Evolutionary conservation across 2,888 invertebrate species (phyloP), one percentile per base, ranked within the genome.

Genomic region (Lobophora halterata): DNA sequence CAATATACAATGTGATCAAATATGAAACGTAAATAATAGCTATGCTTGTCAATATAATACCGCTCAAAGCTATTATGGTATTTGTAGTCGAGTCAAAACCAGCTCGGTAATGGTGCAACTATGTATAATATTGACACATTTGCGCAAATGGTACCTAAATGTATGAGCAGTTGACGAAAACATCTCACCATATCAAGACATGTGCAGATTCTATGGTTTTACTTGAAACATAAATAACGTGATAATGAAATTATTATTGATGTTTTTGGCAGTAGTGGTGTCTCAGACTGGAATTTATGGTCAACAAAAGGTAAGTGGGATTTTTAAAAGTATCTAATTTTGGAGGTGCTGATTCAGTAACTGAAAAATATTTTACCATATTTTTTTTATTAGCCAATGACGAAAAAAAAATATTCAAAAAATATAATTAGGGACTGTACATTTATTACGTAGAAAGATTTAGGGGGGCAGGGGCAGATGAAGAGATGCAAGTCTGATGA

Each of bases 281-380:
- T 52, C 48, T 17, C 37, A 41, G n/a, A 35, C 37, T 5, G 40
- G 19, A n/a, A 35, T 35, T 17, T 41, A 49, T 32, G 46, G 54
- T 34, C 46, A 61, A 3, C 38, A 52, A 36, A 64, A 67, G 68
- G 74, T 67, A 40, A 44, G 30, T 37, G 8, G 30, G n/a, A n/a
- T n/a, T n/a, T n/a, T n/a, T n/a, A n/a, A n/a, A n/a, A n/a, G n/a
- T n/a, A n/a, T n/a, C n/a, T n/a, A n/a, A n/a, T n/a, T n/a, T n/a
- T n/a, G n/a, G n/a, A n/a, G n/a, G n/a, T n/a, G n/a, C n/a, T n/a
- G n/a, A n/a, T n/a, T n/a, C n/a, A n/a, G n/a, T n/a, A n/a, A n/a
- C n/a, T n/a, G n/a, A n/a, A n/a, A n/a, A n/a, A n/a, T n/a, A n/a
- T n/a, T n/a, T n/a, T n/a, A n/a, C n/a, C n/a, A n/a, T n/a, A n/a